Base-by-base conservation (phyloP, 2,888 invertebrate species). In the Archips crataeganus region DNA sequence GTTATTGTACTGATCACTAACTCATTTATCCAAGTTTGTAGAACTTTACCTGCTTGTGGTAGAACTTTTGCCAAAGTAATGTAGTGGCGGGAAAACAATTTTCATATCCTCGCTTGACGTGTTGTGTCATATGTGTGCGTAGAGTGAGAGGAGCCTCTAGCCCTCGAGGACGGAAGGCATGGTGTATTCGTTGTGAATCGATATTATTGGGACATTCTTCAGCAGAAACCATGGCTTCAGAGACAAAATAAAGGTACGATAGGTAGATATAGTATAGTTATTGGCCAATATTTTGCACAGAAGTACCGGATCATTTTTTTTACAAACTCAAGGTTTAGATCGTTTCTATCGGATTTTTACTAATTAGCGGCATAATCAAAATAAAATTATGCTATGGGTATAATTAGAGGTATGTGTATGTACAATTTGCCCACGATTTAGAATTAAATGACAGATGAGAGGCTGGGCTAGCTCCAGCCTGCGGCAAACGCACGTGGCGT, bases 111-210 rank as follows among this genome's bases (percentile, higher is more conserved):
- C 89, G 90, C 90, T 89, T 93, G 94, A 92, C 94, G 93, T 94
- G 94, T 92, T 90, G 93, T 93, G 92, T 92, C 87, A 89, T 94
- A 92, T 93, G 93, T 94, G 92, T 92, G 89, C 87, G 84, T 92
- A 93, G 92, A 92, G 90, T 85, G 92, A 57, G 92, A 90, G 89
- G 87, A 90, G 87, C 92, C 87, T 93, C 23, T 92, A 91, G 92
- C 92, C 91, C 92, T 88, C 89, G 90, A 92, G 93, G 93, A 92
- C 92, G 92, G 90, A 91, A 92, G 93, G 92, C 93, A 94, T 94
- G 94, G 93, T 92, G 93, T 91, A 90, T 92, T 92, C 91, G 90
- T 89, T 86, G 91, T 93, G 93, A 94, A 94, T 94, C 94, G 93
- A 94, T 94, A 94, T 91, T 93, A 93, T 93, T 91, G 93, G 93